Conservation (phyloP, 2,888 invertebrate species). For the Cremastinae sp. region DNA sequence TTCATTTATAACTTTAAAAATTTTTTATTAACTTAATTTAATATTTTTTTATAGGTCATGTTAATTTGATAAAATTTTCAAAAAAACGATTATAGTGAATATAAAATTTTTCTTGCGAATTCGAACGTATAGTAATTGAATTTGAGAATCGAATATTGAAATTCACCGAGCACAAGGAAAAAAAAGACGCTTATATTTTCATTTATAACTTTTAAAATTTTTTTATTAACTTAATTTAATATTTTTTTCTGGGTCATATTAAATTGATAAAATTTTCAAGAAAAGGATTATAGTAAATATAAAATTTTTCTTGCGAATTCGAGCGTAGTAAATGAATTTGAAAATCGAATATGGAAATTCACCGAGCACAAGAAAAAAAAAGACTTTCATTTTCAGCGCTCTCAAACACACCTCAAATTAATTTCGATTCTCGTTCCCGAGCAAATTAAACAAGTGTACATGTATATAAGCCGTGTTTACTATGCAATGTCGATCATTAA, state of each 20-base stretch:
- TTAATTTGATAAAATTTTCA: too few species aligned
- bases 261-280: too few species aligned
- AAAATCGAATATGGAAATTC: not conserved
- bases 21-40: conserved; percentile 7
- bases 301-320: conserved; percentile 14
- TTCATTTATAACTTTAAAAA: too few species aligned
- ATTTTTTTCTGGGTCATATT: too few species aligned
- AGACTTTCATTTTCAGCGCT: conserved; percentile 27
- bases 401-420: too few species aligned
- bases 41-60: conserved; percentile 1
- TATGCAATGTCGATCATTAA: conserved; percentile 15
- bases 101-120: conserved; percentile 15
- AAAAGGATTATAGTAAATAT: conserved; percentile 38
- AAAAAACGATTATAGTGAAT: conserved; percentile 37
- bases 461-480: not conserved
- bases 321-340: conserved; percentile 10
- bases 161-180: not conserved
- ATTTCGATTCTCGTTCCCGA: not conserved
- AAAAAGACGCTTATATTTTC: too few species aligned
- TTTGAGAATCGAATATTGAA: not conserved
- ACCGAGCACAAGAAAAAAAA: conserved; percentile 8
- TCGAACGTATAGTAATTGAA: conserved; percentile 9
- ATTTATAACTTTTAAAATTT: not conserved
- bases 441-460: not conserved
- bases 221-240: conserved; percentile 5